These are phyloP conservation scores for Crotalus viridis DNA, from an alignment of 2,113 vertebrate species.

Conservation along the genomic window DNA sequence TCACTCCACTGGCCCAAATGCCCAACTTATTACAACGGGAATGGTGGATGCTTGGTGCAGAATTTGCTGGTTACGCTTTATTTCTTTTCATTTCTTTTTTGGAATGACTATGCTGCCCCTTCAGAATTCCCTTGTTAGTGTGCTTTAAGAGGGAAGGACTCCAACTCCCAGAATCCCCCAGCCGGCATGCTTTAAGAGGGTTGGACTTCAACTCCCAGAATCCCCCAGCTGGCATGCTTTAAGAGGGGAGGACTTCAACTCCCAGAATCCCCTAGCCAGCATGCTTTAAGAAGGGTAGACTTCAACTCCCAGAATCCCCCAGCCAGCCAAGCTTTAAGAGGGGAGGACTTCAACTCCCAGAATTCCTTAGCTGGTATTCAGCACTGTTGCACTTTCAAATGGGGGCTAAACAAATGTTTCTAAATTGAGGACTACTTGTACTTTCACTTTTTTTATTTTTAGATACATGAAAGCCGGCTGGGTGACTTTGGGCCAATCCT, in stretches of 20 bases:
- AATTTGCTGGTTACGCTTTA: not conserved
- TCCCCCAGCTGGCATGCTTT: not conserved
- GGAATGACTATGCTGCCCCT: not conserved
- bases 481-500: not conserved
- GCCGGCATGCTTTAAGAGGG: not conserved
- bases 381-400: not conserved
- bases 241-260: too few species aligned
- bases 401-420: not conserved
- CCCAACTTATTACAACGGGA: not conserved
- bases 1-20: not conserved
- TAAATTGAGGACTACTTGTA: not conserved
- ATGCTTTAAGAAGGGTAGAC: not conserved
- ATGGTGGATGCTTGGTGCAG: not conserved
- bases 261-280: not conserved
- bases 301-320: not conserved
- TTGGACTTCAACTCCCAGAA: not conserved
- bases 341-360: not conserved
- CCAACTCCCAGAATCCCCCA: not conserved
- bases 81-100: not conserved
- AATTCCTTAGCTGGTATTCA: not conserved
- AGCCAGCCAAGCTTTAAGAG: not conserved
- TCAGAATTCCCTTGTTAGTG: too few species aligned
- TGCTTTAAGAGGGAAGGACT: not conserved
- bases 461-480: not conserved
- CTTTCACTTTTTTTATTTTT: not conserved